Evolutionary conservation across 2,113 vertebrate genomes (phyloP), one percentile per base, ranked within the genome.

Genomic region (Hepsetus odoe): DNA sequence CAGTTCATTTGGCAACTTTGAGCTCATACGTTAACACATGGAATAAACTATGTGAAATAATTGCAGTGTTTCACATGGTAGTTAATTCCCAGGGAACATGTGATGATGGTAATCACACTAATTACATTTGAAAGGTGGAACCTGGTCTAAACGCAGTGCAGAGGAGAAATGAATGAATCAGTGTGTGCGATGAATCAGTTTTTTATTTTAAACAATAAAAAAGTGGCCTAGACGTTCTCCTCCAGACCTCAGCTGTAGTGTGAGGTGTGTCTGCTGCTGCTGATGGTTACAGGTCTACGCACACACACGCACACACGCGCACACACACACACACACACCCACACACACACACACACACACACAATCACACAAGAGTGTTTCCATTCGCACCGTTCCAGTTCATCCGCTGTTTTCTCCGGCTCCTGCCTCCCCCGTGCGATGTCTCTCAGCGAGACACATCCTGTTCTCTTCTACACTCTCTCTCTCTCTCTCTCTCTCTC

Each of bases 391-490:
- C 80, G 26, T 75, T 80, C 75, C 35, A 61, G 68, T 74, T 72
- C 74, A 56, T 42, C n/a, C 85, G 68, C 40, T 74, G 72, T 72
- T 74, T 76, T 79, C 53, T 83, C 62, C 62, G 40, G 28, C 75
- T 30, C 75, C 66, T 46, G 18, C 64, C 74, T 76, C 74, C 76
- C 67, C 30, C 33, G 76, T 61, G 66, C 56, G 55, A 71, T 61
- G 76, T 61, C 46, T 69, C 56, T 71, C 55, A 61, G 56, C 67
- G 62, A 56, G 55, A 18, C 14, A 49, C 56, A 78, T 78, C 66
- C 28, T 4, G 5, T 22, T 32, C 51, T 51, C n/a, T 44, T n/a
- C 62, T 18, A 20, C 38, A 51, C 13, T 32, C n/a, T 51, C 32
- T 51, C 20, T 64, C 46, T 64, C 20, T 51, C 64, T 38, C 33